Evolutionary conservation across 1,140 invertebrate species (phyloP).

Genomic region (Bombus pyrosoma): DNA sequence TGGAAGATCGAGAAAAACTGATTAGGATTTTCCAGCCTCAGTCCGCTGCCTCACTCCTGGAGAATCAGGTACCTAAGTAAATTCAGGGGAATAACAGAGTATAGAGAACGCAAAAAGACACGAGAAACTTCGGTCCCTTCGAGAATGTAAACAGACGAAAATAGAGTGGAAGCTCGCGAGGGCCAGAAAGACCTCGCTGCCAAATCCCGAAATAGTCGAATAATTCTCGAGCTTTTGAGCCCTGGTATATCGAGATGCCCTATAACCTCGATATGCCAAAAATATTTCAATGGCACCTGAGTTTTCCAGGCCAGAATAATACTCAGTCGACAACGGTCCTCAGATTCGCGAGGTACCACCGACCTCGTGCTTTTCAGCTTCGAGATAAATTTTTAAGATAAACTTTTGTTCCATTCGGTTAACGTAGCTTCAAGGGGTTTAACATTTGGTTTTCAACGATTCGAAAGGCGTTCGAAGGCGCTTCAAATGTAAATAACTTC

Average conservation of each 20-base stretch:
- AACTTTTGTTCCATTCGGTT: not conserved
- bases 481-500: too few relatives aligned
- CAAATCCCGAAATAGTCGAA: slow-evolving; percentile 39
- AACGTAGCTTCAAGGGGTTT: not conserved
- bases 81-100: not conserved
- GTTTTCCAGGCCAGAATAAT: not conserved
- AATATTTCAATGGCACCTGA: slow-evolving; percentile 41
- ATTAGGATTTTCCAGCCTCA: not conserved
- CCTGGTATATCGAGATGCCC: slow-evolving; percentile 29
- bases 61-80: not conserved
- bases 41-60: not conserved
- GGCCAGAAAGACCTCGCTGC: slow-evolving; percentile 6
- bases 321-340: not conserved
- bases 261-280: slow-evolving; percentile 17
- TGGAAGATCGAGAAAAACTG: too few relatives aligned
- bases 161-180: not conserved
- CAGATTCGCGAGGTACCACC: not conserved
- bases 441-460: not conserved
- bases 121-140: slow-evolving; percentile 1
- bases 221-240: slow-evolving; percentile 15
- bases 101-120: not conserved
- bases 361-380: not conserved
- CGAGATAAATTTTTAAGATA: not conserved
- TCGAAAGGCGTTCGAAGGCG: not conserved
- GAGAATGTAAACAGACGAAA: not conserved